Base-by-base conservation (phyloP, 2,888 invertebrate species). In the Mythimna pallens region DNA sequence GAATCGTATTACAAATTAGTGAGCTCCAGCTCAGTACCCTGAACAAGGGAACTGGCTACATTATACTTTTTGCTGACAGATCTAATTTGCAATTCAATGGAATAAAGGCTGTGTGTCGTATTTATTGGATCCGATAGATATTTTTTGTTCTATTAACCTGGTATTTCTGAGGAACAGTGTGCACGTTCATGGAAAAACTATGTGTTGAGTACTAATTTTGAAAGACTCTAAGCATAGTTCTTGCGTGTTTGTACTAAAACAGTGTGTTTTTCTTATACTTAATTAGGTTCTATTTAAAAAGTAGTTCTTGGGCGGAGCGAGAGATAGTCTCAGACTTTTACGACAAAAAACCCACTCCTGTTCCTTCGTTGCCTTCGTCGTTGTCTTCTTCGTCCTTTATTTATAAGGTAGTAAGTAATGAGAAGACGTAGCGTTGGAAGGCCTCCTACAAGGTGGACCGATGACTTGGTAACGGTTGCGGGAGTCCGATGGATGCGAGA, bases 11-110 rank as follows among this genome's bases (percentile, higher is more conserved):
- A 83, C 70, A 80, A 87, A 89, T 89, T 88, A 86, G 82, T 83
- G 61, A 85, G 85, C 86, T 87, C 78, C 80, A 55, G 62, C 40
- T 75, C 82, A 84, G 83, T 63, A 85, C 87, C 86, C 86, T 82
- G 82, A 83, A 84, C 84, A 82, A 82, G 59, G 76, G 76, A 87
- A 87, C 89, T 83, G 86, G 88, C 86, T 87, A 89, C 90, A 88
- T 91, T 90, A 89, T 91, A 91, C 90, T 89, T 90, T 91, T 86
- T 87, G 85, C 89, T 87, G 89, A 88, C 89, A 89, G 87, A 89
- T 89, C 90, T 89, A 80, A 91, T 92, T 92, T 92, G 90, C 89
- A 90, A 89, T 92, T 92, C 89, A 88, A 90, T 92, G 22, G 82
- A 85, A 82, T 78, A 73, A 76, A 67, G 70, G 73, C 70, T 78